Conservation (phyloP, 2,888 invertebrate species). For the Calephelis perditalis region DNA sequence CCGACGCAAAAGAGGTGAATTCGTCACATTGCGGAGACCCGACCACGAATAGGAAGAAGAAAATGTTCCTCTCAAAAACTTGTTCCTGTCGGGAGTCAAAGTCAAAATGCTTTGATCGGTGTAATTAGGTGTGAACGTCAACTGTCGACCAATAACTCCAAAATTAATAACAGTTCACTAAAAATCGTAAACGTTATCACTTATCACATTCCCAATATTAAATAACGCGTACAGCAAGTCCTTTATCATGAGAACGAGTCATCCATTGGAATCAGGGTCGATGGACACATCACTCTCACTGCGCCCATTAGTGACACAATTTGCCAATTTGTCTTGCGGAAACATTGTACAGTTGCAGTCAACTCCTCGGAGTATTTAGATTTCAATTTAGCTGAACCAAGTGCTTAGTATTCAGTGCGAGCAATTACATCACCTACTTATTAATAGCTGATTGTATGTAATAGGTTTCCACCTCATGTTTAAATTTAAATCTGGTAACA, state of each 20-base stretch:
- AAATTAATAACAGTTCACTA: too few relatives aligned
- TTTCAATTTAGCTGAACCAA: slow-evolving; percentile 8
- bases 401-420: not conserved
- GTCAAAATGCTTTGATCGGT: too few relatives aligned
- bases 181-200: too few relatives aligned
- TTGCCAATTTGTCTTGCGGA: slow-evolving; percentile 41
- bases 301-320: slow-evolving; percentile 41
- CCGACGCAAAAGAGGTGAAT: too few relatives aligned
- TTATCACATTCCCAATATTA: too few relatives aligned
- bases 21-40: too few relatives aligned
- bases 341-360: slow-evolving; percentile 18
- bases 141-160: too few relatives aligned
- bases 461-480: not conserved
- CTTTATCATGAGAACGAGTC: slow-evolving; percentile 24
- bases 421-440: not conserved
- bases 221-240: slow-evolving; percentile 8
- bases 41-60: too few relatives aligned
- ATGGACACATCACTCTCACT: slow-evolving; percentile 37
- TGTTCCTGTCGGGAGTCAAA: too few relatives aligned
- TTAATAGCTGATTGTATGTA: not conserved
- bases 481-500: not conserved
- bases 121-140: too few relatives aligned
- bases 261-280: slow-evolving; percentile 39
- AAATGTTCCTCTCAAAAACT: too few relatives aligned
- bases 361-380: slow-evolving; percentile 11